Conservation (phyloP, 2,797 vertebrate genomes). For the Crypturellus tataupa region DNA sequence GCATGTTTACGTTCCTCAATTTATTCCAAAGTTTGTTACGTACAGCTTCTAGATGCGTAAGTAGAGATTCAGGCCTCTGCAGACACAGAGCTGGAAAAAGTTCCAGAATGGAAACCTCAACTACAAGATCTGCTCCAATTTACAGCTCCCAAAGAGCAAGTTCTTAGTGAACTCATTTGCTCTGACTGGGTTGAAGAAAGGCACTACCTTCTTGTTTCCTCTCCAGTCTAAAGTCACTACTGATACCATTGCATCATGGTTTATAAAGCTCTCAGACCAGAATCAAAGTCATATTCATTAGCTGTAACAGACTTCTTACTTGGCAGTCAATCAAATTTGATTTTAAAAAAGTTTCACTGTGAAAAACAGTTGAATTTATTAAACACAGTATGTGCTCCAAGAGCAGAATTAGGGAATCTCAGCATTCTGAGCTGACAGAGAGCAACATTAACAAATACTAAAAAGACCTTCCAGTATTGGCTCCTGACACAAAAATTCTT, state of each 20-base stretch:
- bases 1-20: neutral
- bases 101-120: neutral
- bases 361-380: constrained; percentile 14
- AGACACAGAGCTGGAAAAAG: neutral
- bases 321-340: neutral
- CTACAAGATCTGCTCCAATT: neutral
- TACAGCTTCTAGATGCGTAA: neutral
- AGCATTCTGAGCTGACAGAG: neutral
- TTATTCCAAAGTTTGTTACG: neutral
- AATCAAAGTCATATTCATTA: neutral
- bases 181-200: neutral
- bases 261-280: neutral
- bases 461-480: neutral
- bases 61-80: neutral
- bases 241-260: neutral
- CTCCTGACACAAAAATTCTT: neutral
- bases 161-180: neutral
- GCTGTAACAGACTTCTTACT: neutral
- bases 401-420: neutral
- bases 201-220: fast-evolving
- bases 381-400: neutral
- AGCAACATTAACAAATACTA: neutral
- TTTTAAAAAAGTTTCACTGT: neutral
- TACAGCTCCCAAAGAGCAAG: neutral
- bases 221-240: neutral